Evolutionary conservation across 2,797 vertebrate species (phyloP).

Genomic region (Acropternis orthonyx): DNA sequence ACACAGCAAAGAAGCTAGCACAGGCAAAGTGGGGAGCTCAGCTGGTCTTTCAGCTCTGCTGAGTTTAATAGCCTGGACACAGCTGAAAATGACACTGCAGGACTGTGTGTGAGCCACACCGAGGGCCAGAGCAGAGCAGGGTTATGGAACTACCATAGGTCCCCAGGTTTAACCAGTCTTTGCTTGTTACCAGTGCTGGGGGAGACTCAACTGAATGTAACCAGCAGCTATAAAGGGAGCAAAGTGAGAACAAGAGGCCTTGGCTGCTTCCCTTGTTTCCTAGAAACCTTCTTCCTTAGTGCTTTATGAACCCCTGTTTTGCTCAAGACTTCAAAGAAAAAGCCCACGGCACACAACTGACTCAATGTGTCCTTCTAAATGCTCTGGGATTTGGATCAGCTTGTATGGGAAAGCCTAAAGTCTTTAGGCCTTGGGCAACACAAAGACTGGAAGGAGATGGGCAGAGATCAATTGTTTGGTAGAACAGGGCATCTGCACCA

Average conservation of each 20-base stretch:
- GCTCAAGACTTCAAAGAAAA: neutral
- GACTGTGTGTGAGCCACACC: neutral
- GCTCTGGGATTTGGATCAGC: neutral
- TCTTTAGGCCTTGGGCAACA: neutral
- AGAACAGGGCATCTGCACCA: neutral
- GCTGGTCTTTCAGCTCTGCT: neutral
- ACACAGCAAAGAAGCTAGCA: neutral
- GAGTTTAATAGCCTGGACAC: neutral
- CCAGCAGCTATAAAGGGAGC: neutral
- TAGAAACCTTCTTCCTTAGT: neutral
- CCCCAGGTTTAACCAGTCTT: neutral
- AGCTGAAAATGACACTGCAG: neutral
- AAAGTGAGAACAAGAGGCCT: neutral
- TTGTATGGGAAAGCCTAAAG: neutral
- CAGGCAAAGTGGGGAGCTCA: neutral
- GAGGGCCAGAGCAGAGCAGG: neutral
- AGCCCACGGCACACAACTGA: neutral
- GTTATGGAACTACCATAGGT: rapidly evolving
- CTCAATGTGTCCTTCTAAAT: neutral
- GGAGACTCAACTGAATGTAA: neutral
- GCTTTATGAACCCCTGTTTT: neutral
- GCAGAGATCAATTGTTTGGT: neutral
- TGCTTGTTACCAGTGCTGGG: neutral
- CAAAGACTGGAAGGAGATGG: neutral
- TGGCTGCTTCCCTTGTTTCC: neutral